These are phyloP conservation scores for Julus scandinavius DNA, from an alignment of 2,888 invertebrate genomes.

Conservation along the genomic window DNA sequence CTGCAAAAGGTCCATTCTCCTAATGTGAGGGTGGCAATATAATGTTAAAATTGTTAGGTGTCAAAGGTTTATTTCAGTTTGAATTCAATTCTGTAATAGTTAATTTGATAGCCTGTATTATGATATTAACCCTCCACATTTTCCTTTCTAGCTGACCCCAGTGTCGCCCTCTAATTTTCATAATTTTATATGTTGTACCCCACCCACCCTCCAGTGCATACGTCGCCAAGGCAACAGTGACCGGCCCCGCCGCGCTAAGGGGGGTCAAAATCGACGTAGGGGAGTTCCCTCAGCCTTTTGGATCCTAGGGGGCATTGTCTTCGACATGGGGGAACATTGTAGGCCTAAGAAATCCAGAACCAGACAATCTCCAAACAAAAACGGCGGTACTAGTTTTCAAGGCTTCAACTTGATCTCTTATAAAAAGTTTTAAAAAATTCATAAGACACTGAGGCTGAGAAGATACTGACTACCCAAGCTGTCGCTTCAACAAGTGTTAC, in stretches of 20 bases:
- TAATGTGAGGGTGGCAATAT: too few species aligned
- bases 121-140: background rate
- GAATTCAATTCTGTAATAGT: too few species aligned
- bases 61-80: too few species aligned
- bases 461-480: background rate
- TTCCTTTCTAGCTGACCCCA: background rate
- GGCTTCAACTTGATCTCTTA: background rate
- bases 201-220: background rate
- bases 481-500: too few species aligned
- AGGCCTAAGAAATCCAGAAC: background rate
- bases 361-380: constrained; percentile 13
- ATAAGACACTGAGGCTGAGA: background rate
- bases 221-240: constrained; percentile 1
- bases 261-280: constrained; percentile 2
- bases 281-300: background rate
- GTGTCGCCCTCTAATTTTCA: background rate
- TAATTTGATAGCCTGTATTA: background rate
- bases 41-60: too few species aligned
- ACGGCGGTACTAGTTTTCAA: background rate
- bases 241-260: background rate
- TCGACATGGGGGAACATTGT: background rate
- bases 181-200: background rate
- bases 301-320: constrained; percentile 11
- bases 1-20: too few species aligned
- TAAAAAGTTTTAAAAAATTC: background rate